Conservation (phyloP, 23 tunicate genomes). For the Halocynthia aurantium region DNA sequence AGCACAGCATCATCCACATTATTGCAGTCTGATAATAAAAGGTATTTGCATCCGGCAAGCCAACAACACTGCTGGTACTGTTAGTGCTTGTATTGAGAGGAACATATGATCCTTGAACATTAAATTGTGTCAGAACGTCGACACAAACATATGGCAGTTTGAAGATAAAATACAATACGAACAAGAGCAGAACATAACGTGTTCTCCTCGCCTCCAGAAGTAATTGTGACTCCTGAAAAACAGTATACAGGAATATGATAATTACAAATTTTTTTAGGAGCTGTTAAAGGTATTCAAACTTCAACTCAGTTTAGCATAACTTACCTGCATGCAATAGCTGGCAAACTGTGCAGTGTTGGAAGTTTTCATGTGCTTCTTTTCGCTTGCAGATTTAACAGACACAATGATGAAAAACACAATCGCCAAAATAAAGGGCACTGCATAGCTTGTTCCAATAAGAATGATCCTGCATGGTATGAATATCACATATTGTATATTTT, state of each 20-base stretch:
- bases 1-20: slow-evolving; percentile 79
- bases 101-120: slow-evolving; percentile 10
- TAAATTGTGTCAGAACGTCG: slow-evolving; percentile 48
- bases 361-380: slow-evolving; percentile 14
- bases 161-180: slow-evolving; percentile 50
- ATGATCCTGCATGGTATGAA: slow-evolving; percentile 11
- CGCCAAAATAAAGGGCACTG: slow-evolving; percentile 38
- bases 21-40: slow-evolving; percentile 70
- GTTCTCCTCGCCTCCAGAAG: slow-evolving; percentile 44
- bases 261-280: no score
- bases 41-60: slow-evolving; percentile 10
- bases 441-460: slow-evolving; percentile 23
- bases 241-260: no score
- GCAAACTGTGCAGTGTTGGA: slow-evolving; percentile 34
- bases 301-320: background rate
- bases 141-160: slow-evolving; percentile 53
- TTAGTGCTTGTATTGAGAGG: background rate
- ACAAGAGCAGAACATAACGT: slow-evolving; percentile 34
- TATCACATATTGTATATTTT: no score
- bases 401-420: slow-evolving; percentile 31
- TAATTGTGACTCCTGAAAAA: slow-evolving; percentile 44
- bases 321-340: slow-evolving; percentile 52
- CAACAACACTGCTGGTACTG: background rate
- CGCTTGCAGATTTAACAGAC: slow-evolving; percentile 16
- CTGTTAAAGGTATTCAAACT: background rate